phyloP scores from a whole-genome alignment of 2,113 vertebrate genomes.

The Porphyrio hochstetteri region DNA sequence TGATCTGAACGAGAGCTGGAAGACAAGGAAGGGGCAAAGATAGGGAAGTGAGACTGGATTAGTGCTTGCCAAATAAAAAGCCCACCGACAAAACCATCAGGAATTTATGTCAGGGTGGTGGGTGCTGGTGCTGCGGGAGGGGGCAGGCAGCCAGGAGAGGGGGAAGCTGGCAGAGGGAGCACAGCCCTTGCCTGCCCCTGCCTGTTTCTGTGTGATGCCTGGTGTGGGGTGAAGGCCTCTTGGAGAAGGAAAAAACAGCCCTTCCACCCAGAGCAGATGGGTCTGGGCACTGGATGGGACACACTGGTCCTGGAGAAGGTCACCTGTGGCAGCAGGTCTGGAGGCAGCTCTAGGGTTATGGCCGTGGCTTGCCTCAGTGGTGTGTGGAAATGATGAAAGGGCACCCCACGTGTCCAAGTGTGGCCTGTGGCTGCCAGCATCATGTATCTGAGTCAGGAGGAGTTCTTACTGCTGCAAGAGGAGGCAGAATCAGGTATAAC shows the following conservation, averaged over 20 bases:
- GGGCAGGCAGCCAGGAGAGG: neutral
- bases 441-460: accelerated
- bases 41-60: neutral
- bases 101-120: neutral
- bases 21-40: neutral
- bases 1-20: neutral
- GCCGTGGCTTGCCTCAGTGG: neutral
- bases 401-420: accelerated
- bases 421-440: neutral
- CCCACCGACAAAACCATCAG: neutral
- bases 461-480: neutral
- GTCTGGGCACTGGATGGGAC: neutral
- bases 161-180: neutral
- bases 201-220: neutral
- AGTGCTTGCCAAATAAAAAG: neutral
- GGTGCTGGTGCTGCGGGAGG: neutral
- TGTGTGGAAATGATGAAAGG: neutral
- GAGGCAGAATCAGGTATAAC: neutral
- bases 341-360: neutral
- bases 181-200: neutral
- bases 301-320: neutral
- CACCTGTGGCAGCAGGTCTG: neutral
- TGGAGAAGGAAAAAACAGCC: neutral
- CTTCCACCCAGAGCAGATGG: neutral
- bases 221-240: neutral